These are phyloP conservation scores for Drosophila kikkawai DNA, from an alignment of 1,140 invertebrate genomes.

Conservation along the genomic window DNA sequence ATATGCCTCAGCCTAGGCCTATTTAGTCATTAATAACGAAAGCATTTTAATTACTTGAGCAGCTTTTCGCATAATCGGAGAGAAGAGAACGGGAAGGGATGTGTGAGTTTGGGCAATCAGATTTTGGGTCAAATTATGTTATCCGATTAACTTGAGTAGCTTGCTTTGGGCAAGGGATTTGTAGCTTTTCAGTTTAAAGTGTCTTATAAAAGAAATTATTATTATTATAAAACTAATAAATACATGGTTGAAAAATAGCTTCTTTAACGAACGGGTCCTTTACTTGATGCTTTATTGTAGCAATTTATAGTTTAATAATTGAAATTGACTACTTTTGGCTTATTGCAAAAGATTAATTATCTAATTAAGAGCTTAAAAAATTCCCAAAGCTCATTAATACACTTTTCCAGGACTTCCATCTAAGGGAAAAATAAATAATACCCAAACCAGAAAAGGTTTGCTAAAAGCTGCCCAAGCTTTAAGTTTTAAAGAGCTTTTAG, in stretches of 20 bases:
- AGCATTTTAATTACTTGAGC: constrained; percentile 38
- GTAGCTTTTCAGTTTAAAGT: background rate
- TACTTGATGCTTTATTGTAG: background rate
- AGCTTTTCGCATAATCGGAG: constrained; percentile 7
- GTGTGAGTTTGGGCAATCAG: background rate
- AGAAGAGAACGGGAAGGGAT: background rate
- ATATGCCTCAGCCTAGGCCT: constrained; percentile 3
- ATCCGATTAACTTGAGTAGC: background rate
- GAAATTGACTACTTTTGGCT: background rate
- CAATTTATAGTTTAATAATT: background rate
- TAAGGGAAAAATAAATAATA: background rate
- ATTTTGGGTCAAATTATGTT: background rate
- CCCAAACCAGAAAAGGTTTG: background rate
- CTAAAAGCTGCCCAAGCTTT: background rate
- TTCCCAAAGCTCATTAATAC: background rate
- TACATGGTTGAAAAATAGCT: background rate
- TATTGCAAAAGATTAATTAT: background rate
- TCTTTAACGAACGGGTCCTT: no score
- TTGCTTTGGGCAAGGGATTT: no score
- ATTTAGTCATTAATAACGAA: constrained; percentile 30
- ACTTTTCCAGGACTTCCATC: background rate
- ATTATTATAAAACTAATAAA: no score
- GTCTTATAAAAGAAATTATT: background rate
- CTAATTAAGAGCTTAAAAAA: background rate
- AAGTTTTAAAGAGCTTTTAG: background rate